Base-by-base conservation (phyloP, 2,113 vertebrate species). In the Carassius carassius region DNA sequence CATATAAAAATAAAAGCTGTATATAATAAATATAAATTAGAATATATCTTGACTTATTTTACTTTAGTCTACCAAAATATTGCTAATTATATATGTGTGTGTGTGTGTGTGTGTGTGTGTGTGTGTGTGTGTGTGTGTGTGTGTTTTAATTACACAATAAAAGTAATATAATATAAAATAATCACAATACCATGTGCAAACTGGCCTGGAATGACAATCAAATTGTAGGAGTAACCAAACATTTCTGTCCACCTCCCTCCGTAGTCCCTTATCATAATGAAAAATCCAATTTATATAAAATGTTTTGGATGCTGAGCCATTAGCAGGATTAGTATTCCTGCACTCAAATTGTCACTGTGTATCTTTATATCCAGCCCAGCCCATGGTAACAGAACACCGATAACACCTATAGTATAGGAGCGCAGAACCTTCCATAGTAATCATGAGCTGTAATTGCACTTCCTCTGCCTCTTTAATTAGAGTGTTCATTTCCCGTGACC, bases 381-480 rank as follows among this genome's bases (percentile, higher is more conserved):
- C 21, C 49, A 56, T 14, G 60, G 14, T 49, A 25, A 25, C 73
- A 70, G 10, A 37, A 73, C 41, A 25, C 58, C 14, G 25, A n/a
- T 29, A 49, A 44, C 25, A 84, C 62, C 41, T 67, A 79, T 49
- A 10, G 25, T 65, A 79, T 70, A 10, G 25, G 49, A 32, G 35
- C n/a, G 32, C 16, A 11, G 10, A 47, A 41, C 25, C 23, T 78
- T 78, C 77, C n/a, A 70, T 41, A 82, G 83, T 58, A 79, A 72
- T 81, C 85, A 89, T 78, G 85, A 82, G 70, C 67, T 65, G 79
- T 86, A 92, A 92, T 93, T 92, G 88, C 72, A 86, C 90, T 92
- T 89, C 84, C 85, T 91, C 87, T 90, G 81, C 78, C 79, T 84
- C 82, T 51, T 90, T 92, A 93, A 93, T 93, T 91, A 92, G 82